Base-by-base conservation (phyloP, 2,113 vertebrate species). In the Labrus mixtus region DNA sequence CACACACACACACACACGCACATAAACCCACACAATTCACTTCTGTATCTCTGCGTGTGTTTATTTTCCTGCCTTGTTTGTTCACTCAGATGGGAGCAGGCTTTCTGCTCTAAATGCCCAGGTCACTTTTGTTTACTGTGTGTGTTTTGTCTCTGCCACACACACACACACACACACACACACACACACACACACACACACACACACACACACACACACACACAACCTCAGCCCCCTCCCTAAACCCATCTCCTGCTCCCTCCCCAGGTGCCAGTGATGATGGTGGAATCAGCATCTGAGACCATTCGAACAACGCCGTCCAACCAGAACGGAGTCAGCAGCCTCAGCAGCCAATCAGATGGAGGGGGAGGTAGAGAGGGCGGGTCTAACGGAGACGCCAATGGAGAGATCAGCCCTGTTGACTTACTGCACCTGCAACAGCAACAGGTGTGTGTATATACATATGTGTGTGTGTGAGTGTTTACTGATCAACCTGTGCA, bases 231-330 rank as follows among this genome's bases (percentile, higher is more conserved):
- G 3, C 23, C 54, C 12, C 10, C 0, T n/a, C 7, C 33, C 8
- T 41, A 11, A 41, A 41, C 39, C 39, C 17, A 39, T 10, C 1
- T 33, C 59, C 45, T 36, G 20, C 25, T 55, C 43, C 43, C 41
- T 68, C 25, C 25, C 83, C 93, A 91, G 92, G 95, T 96, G 96
- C 95, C 95, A 94, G 97, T 97, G 97, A 99, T 99, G 98, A 99
- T 99, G 98, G 98, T 99, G 95, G 98, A 99, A 96, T 99, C 98
- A 12, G 98, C 98, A 93, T 98, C 97, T 77, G 98, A 99, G 96
- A 97, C 97, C 93, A 98, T 99, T 95, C 96, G 97, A 86, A 98
- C 97, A 59, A 95, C 96, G 81, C 96, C 98, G 71, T 96, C 97
- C 75, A 91, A 95, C 91, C 98, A 99, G 90, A 99, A 99, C 83